A percentile compares a stretch with the other conserved stretches of the same genome.
Evolutionary conservation across 2,797 vertebrate species (phyloP).

Genomic region (Echiichthys vipera): DNA sequence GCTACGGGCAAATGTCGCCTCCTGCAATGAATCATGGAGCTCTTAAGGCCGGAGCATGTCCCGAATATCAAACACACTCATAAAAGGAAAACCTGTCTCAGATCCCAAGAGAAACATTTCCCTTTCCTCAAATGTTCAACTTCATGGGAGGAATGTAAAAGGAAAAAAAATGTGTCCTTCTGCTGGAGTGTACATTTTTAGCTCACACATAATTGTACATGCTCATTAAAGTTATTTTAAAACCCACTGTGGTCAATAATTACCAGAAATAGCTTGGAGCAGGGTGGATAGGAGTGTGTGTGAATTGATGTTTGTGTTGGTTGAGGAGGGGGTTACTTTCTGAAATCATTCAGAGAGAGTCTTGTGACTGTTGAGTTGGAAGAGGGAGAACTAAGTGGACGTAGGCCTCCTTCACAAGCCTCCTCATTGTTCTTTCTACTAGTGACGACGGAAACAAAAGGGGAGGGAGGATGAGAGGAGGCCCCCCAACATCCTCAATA

Average conservation of each 20-base stretch:
- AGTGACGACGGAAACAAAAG: slow-evolving; percentile 30
- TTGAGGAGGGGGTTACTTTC: slow-evolving; percentile 22
- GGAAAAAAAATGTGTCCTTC: slow-evolving; percentile 43
- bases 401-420: slow-evolving; percentile 63
- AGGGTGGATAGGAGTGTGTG: slow-evolving; percentile 15
- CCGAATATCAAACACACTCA: slow-evolving; percentile 87
- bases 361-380: slow-evolving; percentile 60
- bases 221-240: slow-evolving; percentile 70
- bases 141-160: slow-evolving; percentile 70
- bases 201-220: slow-evolving; percentile 53
- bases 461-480: slow-evolving; percentile 32
- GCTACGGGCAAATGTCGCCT: slow-evolving; percentile 80
- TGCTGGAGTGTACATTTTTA: slow-evolving; percentile 45
- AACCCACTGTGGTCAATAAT: slow-evolving; percentile 56
- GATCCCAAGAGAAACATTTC: slow-evolving; percentile 81
- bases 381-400: slow-evolving; percentile 54
- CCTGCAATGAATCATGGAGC: slow-evolving; percentile 86
- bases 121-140: slow-evolving; percentile 64
- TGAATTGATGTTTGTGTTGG: slow-evolving; percentile 15
- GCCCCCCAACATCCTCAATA: slow-evolving; percentile 17
- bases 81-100: slow-evolving; percentile 88
- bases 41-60: slow-evolving; percentile 85
- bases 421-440: slow-evolving; percentile 69
- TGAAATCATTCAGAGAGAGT: slow-evolving; percentile 61
- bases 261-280: slow-evolving; percentile 52